These are phyloP conservation scores for Liasis olivaceus DNA, from an alignment of 2,797 vertebrate genomes.

Conservation along the genomic window DNA sequence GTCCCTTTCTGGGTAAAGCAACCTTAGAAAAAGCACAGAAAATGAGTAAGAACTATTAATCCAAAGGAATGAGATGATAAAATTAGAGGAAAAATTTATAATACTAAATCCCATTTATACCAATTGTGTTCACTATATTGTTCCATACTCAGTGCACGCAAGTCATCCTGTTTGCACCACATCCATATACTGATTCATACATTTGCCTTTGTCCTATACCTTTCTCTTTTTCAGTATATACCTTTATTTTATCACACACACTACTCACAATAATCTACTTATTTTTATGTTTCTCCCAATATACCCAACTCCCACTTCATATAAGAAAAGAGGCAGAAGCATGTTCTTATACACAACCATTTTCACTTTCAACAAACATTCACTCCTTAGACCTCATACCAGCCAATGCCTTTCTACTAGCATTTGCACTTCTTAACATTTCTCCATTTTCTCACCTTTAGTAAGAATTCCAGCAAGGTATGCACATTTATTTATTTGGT, in stretches of 20 bases:
- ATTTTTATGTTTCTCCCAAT: not conserved
- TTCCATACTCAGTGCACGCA: not conserved
- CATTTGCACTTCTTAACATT: not conserved
- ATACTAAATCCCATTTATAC: not conserved
- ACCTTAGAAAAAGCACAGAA: too few species aligned
- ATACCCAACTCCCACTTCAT: not conserved
- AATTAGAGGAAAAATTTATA: not conserved
- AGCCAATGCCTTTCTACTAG: not conserved
- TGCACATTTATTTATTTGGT: not conserved
- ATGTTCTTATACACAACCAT: not conserved
- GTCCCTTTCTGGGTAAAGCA: too few species aligned
- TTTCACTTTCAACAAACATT: not conserved
- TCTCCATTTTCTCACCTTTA: not conserved
- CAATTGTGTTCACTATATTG: not conserved
- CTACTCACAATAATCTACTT: not conserved
- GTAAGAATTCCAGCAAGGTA: not conserved
- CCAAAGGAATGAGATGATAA: too few species aligned
- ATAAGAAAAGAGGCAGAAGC: not conserved
- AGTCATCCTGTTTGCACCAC: not conserved
- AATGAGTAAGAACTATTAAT: too few species aligned
- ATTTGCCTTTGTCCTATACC: not conserved
- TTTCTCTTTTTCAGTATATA: too few species aligned
- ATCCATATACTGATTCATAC: not conserved
- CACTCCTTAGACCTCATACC: not conserved
- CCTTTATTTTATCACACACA: not conserved